A percentile compares a stretch with the other conserved stretches of the same genome.
Conservation (phyloP, 2,888 invertebrate species). For the Fissipunctia ypsillon region DNA sequence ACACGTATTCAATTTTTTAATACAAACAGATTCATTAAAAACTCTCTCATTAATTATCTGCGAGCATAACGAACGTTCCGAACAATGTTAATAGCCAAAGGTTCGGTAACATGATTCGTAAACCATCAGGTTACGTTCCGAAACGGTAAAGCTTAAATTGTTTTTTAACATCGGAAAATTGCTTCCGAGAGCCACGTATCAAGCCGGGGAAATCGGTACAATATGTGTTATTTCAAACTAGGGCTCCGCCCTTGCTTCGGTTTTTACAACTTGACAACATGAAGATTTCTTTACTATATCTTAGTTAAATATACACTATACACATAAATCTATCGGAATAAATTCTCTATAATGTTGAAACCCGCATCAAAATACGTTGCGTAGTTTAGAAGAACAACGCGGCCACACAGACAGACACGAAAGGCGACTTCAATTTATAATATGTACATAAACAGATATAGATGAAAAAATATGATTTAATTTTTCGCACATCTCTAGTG, state of each 20-base stretch:
- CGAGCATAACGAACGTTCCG: conserved; percentile 1
- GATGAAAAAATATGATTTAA: conserved; percentile 49
- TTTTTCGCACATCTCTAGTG: conserved; percentile 24
- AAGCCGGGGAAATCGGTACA: conserved; percentile 17
- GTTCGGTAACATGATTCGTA: conserved; percentile 37
- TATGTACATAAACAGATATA: not conserved
- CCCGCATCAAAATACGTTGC: not conserved
- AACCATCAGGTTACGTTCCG: conserved; percentile 41
- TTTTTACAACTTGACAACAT: not conserved
- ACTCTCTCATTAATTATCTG: conserved; percentile 18
- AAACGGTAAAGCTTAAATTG: conserved; percentile 59
- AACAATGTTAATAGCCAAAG: conserved; percentile 33
- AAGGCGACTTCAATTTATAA: not conserved
- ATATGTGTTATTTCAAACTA: conserved; percentile 21
- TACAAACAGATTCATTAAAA: conserved; percentile 19
- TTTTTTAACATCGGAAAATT: conserved; percentile 70
- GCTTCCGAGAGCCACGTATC: conserved; percentile 45
- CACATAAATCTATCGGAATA: not conserved
- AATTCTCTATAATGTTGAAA: not conserved
- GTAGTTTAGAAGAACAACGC: not conserved
- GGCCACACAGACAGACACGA: not conserved
- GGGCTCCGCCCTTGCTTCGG: not conserved
- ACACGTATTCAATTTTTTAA: conserved; percentile 9
- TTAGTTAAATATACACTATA: not conserved
- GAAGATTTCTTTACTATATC: not conserved